Base-by-base conservation (phyloP, 2,797 vertebrate species). In the Arremon aurantiirostris region DNA sequence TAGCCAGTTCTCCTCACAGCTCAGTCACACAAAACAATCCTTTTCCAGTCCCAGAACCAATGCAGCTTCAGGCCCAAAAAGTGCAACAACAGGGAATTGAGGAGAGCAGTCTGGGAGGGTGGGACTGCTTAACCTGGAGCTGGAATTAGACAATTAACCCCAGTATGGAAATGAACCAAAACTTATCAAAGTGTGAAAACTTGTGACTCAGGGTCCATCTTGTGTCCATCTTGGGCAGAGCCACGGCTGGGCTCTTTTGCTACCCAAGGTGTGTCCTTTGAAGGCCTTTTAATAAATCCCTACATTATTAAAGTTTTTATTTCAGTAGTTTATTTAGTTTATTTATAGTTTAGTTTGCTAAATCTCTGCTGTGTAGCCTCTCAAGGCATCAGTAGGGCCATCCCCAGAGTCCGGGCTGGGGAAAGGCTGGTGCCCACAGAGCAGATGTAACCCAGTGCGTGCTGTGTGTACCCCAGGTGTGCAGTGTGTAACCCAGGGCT, bases 391-490 rank as follows among this genome's bases (percentile, higher is more conserved):
- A 24, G 15, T 3, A 95, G 95, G 50, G 39, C 2, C 66, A 22
- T 35, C 35, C 35, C 35, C 35, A 35, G 35, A 35, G 35, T 35
- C 35, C 4, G 4, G 21, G 16, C 80, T 47, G 49, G 16, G 17
- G 28, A 1, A 20, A 9, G 19, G 30, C 70, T 3, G 1, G 3
- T 68, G 52, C n/a, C 28, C 12, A 3, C 13, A 20, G 8, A 1
- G 9, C 5, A 3, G 55, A 41, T 55, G 27, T 71, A 1, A 41
- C 7, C 39, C 96, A 99, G 99, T 98, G 26, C 8, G 99, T 93
- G 20, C 50, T 30, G 49, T 64, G 80, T 71, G 59, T 4, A 1
- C 0, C 1, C 16, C 95, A 17, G 41, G 19, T 4, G 17, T 18
- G 17, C 41, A 28, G 49, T 47, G 79, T 63, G 59, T 4, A 1